Conservation (phyloP, 2,797 vertebrate species). For the Thunnus albacares region DNA sequence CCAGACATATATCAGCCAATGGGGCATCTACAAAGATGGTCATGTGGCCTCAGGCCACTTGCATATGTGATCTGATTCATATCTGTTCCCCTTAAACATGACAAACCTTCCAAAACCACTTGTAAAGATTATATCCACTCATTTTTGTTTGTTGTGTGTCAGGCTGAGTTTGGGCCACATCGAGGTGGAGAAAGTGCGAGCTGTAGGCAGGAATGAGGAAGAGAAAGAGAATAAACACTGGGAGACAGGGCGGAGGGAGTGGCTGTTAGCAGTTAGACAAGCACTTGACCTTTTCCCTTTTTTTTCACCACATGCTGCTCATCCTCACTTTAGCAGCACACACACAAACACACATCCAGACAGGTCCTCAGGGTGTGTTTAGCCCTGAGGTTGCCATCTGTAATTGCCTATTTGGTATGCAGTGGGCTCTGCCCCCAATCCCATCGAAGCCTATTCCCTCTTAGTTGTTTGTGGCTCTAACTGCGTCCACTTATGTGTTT, state of each 20-base stretch:
- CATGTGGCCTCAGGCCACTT: no score
- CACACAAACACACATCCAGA: slow-evolving; percentile 34
- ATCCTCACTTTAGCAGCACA: slow-evolving; percentile 38
- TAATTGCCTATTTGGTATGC: slow-evolving; percentile 80
- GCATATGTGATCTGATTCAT: no score
- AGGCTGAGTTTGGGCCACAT: no score
- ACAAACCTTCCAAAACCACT: background rate
- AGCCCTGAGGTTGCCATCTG: slow-evolving; percentile 81
- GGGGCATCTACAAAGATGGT: no score
- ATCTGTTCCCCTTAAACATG: background rate
- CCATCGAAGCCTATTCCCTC: slow-evolving; percentile 42
- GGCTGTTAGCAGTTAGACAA: slow-evolving; percentile 56
- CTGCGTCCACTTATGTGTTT: slow-evolving; percentile 40
- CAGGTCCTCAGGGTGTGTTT: slow-evolving; percentile 72
- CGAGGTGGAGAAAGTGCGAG: slow-evolving; percentile 13
- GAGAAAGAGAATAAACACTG: slow-evolving; percentile 44
- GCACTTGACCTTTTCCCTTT: slow-evolving; percentile 76
- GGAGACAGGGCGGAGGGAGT: slow-evolving; percentile 32
- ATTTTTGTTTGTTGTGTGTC: background rate
- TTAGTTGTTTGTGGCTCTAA: slow-evolving; percentile 53
- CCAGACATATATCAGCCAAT: no score
- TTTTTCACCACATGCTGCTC: slow-evolving; percentile 39
- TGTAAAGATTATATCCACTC: background rate
- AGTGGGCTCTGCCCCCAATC: slow-evolving; percentile 58
- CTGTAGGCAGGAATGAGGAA: slow-evolving; percentile 2